Percentiles rank a stretch among this genome's conserved stretches.
Conservation (phyloP, 2,888 invertebrate species). For the Acronicta aceris region DNA sequence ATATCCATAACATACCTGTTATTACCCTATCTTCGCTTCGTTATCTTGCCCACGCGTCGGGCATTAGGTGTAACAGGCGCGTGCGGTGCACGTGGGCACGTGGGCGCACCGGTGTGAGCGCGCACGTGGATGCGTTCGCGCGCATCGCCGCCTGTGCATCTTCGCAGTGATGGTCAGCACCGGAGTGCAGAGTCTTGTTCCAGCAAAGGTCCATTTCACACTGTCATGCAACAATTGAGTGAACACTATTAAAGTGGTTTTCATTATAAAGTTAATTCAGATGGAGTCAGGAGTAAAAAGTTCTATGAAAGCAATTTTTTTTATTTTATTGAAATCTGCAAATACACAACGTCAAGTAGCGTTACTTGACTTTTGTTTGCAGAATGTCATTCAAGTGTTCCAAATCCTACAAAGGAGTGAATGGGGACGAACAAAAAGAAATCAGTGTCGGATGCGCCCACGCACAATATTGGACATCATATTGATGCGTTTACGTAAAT, state of each 20-base stretch:
- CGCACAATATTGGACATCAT: constrained; percentile 85
- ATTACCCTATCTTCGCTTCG: constrained; percentile 22
- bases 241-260: constrained; percentile 1
- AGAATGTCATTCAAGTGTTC: constrained; percentile 78
- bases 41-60: constrained; percentile 67
- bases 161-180: constrained; percentile 6
- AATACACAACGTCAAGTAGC: constrained; percentile 59
- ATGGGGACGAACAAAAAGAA: constrained; percentile 68
- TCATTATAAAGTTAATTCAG: neutral
- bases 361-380: constrained; percentile 72
- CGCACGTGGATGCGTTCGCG: constrained; percentile 73
- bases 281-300: neutral
- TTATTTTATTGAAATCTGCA: constrained; percentile 14
- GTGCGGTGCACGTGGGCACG: constrained; percentile 67
- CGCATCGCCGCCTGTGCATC: constrained; percentile 30
- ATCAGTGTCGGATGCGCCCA: constrained; percentile 78
- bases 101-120: constrained; percentile 71
- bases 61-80: constrained; percentile 68
- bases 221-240: constrained; percentile 31
- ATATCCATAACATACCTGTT: constrained; percentile 22
- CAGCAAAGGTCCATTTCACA: constrained; percentile 38
- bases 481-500: constrained; percentile 87
- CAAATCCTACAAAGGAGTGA: constrained; percentile 69
- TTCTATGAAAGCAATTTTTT: neutral
- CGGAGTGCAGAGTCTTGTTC: constrained; percentile 43